Evolutionary conservation across 1,140 invertebrate species (phyloP), one percentile per base, ranked within the genome.

Genomic region (Temnothorax nylanderi): DNA sequence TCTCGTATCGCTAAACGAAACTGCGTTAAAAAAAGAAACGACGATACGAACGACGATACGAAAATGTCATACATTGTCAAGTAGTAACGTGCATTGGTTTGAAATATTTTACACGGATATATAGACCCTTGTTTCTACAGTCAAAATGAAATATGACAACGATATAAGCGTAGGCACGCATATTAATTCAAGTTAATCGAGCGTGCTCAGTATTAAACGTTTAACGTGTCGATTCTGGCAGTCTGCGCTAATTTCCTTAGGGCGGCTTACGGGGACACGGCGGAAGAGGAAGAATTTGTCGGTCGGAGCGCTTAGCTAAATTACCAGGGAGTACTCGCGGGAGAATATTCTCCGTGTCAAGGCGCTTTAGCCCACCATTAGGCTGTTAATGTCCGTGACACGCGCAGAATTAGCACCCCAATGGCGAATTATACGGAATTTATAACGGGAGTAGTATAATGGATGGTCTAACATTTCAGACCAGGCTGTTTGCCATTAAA

Each of bases 331-430:
- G 74, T 51, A 64, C 21, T 16, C 16, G 54, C 10, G 60, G 26
- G 44, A 67, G 76, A 87, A 78, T 77, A 86, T 90, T 84, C 44
- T 60, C 44, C 44, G 82, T 77, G 87, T 91, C 86, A 86, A 90
- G 86, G 77, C 72, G 86, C 62, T 88, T 91, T 86, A 90, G 85
- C 74, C 69, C 77, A 75, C 87, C 89, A 87, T 92, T 87, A 90
- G 64, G 65, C 81, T 78, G 91, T 87, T 91, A 90, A 92, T 90
- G 91, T 86, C 67, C 67, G 47, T 88, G 88, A 88, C 91, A 91
- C 81, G 87, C 88, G 84, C 85, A 76, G 72, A 89, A 91, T 91
- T 92, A 92, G 91, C 85, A 87, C 60, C 75, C 56, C 81, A 90
- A 92, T 87, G 85, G 89, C 86, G 82, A 90, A 90, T 91, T 90